These are phyloP conservation scores for Tarsius wallacei DNA, from an alignment of 2,797 vertebrate genomes.

Conservation along the genomic window DNA sequence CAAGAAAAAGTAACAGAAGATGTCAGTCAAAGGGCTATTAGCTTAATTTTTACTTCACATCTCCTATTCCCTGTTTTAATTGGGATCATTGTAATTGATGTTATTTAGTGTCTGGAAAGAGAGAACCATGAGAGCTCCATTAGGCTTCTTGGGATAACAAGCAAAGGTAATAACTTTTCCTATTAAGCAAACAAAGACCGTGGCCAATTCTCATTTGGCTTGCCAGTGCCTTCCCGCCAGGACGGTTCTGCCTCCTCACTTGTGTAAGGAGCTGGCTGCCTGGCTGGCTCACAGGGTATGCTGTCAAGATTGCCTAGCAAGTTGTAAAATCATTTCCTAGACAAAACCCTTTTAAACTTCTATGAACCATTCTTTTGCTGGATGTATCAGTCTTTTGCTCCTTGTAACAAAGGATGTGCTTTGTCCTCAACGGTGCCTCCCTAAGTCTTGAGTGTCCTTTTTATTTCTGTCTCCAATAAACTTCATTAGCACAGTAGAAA, in stretches of 20 bases:
- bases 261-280: conserved; percentile 37
- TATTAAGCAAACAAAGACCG: conserved; percentile 81
- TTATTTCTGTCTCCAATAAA: conserved; percentile 71
- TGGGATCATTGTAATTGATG: conserved; percentile 74
- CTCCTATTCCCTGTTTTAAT: conserved; percentile 71
- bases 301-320: conserved; percentile 56
- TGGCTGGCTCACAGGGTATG: conserved; percentile 59
- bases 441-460: conserved; percentile 68
- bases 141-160: conserved; percentile 79
- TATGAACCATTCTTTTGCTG: conserved; percentile 12
- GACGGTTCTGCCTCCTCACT: conserved; percentile 59
- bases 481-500: conserved; percentile 78
- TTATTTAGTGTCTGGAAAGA: conserved; percentile 70
- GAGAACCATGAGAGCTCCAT: conserved; percentile 64
- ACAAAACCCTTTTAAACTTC: conserved; percentile 37
- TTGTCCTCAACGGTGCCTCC: conserved; percentile 36
- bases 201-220: conserved; percentile 83
- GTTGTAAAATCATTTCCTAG: conserved; percentile 77
- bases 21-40: conserved; percentile 68
- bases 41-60: conserved; percentile 59
- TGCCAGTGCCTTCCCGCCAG: conserved; percentile 44
- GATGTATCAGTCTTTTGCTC: background rate
- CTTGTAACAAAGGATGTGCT: conserved; percentile 6
- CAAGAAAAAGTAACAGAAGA: background rate
- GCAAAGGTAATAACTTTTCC: conserved; percentile 82